Conservation (phyloP, 2,888 invertebrate genomes). For the Petrolisthes manimaculis region DNA sequence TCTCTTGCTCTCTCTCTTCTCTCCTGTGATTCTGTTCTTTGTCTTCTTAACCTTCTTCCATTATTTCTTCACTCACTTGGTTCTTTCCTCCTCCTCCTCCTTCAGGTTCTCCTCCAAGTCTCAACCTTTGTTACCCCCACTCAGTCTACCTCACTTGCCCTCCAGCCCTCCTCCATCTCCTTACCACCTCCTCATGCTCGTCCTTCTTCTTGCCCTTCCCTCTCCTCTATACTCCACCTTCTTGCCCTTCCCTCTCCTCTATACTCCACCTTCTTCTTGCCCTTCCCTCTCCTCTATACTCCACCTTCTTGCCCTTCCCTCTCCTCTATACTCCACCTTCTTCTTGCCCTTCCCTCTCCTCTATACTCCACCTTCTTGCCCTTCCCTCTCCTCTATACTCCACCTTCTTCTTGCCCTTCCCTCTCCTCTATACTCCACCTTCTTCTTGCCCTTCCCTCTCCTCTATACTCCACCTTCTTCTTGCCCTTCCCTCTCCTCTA, state of each 20-base stretch:
- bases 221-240: background rate
- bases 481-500: background rate
- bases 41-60: background rate
- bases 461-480: background rate
- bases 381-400: background rate
- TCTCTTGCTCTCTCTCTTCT: background rate
- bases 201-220: background rate
- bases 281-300: background rate
- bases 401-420: background rate
- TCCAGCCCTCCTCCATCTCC: background rate
- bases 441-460: background rate
- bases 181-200: background rate
- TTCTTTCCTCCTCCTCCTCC: background rate
- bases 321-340: background rate
- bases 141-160: background rate
- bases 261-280: background rate
- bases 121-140: background rate
- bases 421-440: background rate
- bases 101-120: too few relatives aligned
- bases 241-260: background rate
- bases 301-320: background rate
- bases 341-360: background rate
- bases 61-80: background rate
- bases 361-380: background rate
- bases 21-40: background rate